phyloP scores from a whole-genome alignment of 2,113 vertebrate genomes.

The Lycaon pictus region DNA sequence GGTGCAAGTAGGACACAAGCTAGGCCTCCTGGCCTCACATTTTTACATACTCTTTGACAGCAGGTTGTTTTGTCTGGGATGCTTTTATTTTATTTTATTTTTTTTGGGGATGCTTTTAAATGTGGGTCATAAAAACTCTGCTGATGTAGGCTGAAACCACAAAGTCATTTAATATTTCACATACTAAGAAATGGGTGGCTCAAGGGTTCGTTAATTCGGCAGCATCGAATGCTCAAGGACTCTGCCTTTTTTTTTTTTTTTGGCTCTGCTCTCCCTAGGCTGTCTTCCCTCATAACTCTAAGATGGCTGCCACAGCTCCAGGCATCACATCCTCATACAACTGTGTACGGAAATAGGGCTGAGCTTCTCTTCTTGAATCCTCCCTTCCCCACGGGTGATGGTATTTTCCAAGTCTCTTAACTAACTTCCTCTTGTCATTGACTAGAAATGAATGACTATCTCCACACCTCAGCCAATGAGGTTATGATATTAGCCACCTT shows the following conservation, averaged over 20 bases:
- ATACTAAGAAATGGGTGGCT: neutral
- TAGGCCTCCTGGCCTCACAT: neutral
- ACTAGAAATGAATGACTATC: neutral
- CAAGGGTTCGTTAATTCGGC: neutral
- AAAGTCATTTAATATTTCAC: neutral
- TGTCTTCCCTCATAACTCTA: neutral
- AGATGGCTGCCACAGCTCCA: constrained; percentile 8
- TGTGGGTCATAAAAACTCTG: neutral
- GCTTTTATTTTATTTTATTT: neutral
- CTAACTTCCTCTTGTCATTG: neutral
- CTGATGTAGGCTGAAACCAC: neutral
- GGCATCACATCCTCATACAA: neutral
- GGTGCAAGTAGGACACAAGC: neutral
- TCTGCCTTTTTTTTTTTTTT: neutral
- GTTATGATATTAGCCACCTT: neutral
- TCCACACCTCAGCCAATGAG: neutral
- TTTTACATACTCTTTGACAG: neutral
- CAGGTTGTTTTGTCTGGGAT: neutral
- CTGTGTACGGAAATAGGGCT: neutral
- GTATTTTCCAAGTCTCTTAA: neutral
- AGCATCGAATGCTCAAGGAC: neutral
- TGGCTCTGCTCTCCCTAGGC: neutral
- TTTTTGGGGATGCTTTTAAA: neutral
- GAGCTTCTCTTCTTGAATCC: neutral
- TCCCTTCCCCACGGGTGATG: neutral